phyloP scores from a whole-genome alignment of 2,113 vertebrate genomes.

The Sinocyclocheilus anshuiensis region DNA sequence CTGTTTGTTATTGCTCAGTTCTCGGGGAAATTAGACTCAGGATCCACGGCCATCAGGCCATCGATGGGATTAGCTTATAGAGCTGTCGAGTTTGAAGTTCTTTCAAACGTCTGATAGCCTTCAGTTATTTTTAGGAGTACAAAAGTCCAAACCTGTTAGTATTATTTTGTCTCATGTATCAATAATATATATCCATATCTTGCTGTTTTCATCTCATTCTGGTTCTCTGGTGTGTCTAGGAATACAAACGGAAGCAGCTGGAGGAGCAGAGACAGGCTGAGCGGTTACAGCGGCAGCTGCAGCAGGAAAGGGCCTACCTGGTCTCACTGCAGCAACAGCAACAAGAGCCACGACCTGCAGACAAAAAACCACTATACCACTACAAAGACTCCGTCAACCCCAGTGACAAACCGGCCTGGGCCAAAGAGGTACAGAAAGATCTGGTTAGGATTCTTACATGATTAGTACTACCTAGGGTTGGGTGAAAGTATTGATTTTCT shows the following conservation, averaged over 20 bases:
- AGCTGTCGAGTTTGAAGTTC: conserved; percentile 36
- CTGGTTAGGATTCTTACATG: too few relatives aligned
- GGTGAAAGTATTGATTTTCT: neutral
- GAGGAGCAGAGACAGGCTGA: conserved; percentile 98
- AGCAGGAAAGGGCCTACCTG: conserved; percentile 94
- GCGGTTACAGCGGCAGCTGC: conserved; percentile 92
- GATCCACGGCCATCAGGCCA: conserved; percentile 37
- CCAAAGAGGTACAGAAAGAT: conserved; percentile 86
- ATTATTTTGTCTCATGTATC: neutral
- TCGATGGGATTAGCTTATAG: conserved; percentile 40
- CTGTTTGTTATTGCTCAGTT: conserved; percentile 22
- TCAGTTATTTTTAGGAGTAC: neutral
- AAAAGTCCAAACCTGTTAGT: neutral
- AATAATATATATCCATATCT: too few relatives aligned
- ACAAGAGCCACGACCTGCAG: conserved; percentile 83
- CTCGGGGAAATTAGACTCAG: conserved; percentile 42
- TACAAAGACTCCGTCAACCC: conserved; percentile 95
- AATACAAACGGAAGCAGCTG: conserved; percentile 71
- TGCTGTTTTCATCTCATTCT: neutral
- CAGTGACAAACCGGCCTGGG: conserved; percentile 95
- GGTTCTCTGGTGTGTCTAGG: conserved; percentile 70
- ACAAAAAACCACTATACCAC: conserved; percentile 97
- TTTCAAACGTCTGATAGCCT: conserved; percentile 8
- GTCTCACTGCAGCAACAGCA: conserved; percentile 92
- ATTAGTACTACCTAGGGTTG: neutral